Base-by-base conservation (phyloP, 2,888 invertebrate species). In the Parnassius smintheus region DNA sequence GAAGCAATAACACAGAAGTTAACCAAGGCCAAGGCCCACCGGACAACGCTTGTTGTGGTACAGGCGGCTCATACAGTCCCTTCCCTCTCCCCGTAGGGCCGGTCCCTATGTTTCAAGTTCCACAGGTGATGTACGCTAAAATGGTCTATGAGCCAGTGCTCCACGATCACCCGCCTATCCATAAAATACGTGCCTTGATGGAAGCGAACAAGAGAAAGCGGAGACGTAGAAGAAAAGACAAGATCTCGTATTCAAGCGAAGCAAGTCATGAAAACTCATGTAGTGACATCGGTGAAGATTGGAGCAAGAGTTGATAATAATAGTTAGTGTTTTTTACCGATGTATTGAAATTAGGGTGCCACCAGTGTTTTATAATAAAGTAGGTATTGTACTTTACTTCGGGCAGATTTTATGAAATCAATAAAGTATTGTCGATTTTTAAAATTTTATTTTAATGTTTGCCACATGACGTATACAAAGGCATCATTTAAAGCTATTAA, bases 91-190 rank as follows among this genome's bases (percentile, higher is more conserved):
- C 4, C 13, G 49, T 13, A 25, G 25, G 45, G 56, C 61, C 41
- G 18, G 44, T 13, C 12, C 12, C 59, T 11, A n/a, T 9, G 11
- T 12, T 49, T 8, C 59, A 25, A 1, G 13, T 60, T 18, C 54
- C 60, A n/a, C 55, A 54, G 9, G 61, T 61, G 8, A 44, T 61
- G 56, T 61, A 56, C 45, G 50, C 61, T 8, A 13, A 25, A 13
- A 51, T 82, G 0, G 77, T 78, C 35, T 91, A 69, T 65, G 88
- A 89, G 62, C 83, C 81, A 0, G 86, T 89, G 3, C 66, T 74
- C 3, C 90, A 88, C 53, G 71, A 87, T 49, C 90, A 91, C 61
- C 90, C 90, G 1, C 82, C 87, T 0, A 50, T 81, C 1, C 51
- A 74, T 11, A 66, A 76, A 46, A 80, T 90, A 18, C 76, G 70